These are phyloP conservation scores for Archaeoteleia sp. DNA, from an alignment of 2,888 invertebrate species.

Conservation along the genomic window DNA sequence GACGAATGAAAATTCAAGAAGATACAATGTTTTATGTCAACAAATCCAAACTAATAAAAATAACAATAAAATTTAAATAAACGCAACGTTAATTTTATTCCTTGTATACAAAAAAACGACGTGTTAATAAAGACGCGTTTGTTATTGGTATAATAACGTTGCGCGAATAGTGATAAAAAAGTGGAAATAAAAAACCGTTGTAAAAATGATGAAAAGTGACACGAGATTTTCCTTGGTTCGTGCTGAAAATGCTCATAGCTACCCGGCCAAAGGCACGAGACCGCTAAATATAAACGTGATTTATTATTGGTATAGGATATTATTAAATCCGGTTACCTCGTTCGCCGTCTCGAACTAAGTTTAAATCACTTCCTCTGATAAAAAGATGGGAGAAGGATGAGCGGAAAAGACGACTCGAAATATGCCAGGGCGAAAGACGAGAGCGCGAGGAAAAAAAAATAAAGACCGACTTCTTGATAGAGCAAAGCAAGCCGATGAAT, in stretches of 20 bases:
- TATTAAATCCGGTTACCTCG: constrained; percentile 70
- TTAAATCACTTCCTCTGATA: constrained; percentile 62
- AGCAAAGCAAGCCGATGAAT: constrained; percentile 60
- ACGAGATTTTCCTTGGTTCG: constrained; percentile 32
- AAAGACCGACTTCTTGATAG: constrained; percentile 41
- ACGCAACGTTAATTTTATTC: too few species aligned
- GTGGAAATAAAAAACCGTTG: background rate
- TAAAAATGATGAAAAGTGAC: constrained; percentile 19
- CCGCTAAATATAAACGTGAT: constrained; percentile 68
- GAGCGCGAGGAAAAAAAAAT: constrained; percentile 23
- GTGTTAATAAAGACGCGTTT: too few species aligned
- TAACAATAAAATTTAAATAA: too few species aligned
- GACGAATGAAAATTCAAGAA: constrained; percentile 12
- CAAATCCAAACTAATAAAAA: constrained; percentile 6
- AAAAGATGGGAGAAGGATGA: constrained; percentile 47
- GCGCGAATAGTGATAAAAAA: background rate
- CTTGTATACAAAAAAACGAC: too few species aligned
- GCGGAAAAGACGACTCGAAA: constrained; percentile 26
- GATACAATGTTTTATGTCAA: constrained; percentile 7
- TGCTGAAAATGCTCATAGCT: constrained; percentile 39
- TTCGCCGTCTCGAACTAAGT: constrained; percentile 64
- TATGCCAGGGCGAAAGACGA: constrained; percentile 30
- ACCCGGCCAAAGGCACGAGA: constrained; percentile 44
- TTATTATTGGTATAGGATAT: constrained; percentile 68
- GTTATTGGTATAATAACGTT: too few species aligned